Percentiles rank a stretch among this genome's conserved stretches.
phyloP scores from a whole-genome alignment of 2,888 invertebrate species.

The Lasioglossum lativentre region DNA sequence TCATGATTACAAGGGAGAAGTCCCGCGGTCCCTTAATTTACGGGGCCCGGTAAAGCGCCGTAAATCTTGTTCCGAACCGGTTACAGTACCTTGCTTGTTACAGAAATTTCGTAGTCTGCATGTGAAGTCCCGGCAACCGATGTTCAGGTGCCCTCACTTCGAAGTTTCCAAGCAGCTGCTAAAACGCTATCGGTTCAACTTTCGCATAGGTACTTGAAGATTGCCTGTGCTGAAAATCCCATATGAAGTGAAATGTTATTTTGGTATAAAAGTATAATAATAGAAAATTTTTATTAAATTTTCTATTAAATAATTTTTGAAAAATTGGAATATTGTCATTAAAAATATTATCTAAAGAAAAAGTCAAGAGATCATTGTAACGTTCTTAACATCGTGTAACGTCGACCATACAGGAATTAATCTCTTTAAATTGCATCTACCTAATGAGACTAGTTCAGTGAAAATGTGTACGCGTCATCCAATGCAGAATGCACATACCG shows the following conservation, averaged over 20 bases:
- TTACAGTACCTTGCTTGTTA: neutral
- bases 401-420: too few species aligned
- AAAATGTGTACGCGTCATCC: neutral
- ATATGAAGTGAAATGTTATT: neutral
- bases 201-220: neutral
- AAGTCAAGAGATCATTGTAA: too few species aligned
- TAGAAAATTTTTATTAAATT: too few species aligned
- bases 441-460: neutral
- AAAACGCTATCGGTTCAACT: neutral
- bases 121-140: neutral
- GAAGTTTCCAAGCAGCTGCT: neutral
- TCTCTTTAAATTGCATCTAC: neutral
- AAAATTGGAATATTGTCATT: neutral
- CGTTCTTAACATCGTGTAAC: too few species aligned
- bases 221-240: neutral
- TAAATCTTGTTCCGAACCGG: slow-evolving; percentile 6
- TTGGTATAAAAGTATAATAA: neutral
- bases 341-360: too few species aligned
- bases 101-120: neutral
- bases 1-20: neutral
- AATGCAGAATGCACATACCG: neutral
- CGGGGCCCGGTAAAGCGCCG: too few species aligned
- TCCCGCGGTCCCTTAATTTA: neutral
- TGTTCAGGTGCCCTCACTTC: neutral
- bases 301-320: too few species aligned